Conservation (phyloP, 2,113 vertebrate genomes). For the Hirundichthys speculiger region DNA sequence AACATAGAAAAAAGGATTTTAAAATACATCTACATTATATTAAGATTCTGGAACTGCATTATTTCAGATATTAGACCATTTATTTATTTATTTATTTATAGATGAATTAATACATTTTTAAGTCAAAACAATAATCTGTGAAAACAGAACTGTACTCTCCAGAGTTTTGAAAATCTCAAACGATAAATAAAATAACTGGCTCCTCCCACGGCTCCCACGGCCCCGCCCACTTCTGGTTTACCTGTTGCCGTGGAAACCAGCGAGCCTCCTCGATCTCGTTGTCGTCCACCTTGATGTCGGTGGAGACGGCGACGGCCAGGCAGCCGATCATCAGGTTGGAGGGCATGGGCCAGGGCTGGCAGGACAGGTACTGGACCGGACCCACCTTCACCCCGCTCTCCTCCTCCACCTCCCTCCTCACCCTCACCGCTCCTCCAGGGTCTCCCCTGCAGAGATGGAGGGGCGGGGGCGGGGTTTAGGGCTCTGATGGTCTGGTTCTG, state of each 20-base stretch:
- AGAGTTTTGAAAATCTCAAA: too few relatives aligned
- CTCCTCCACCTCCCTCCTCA: slow-evolving; percentile 92
- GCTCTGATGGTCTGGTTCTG: not conserved
- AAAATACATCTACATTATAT: too few relatives aligned
- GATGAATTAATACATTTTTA: too few relatives aligned
- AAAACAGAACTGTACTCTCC: too few relatives aligned
- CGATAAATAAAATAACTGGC: too few relatives aligned
- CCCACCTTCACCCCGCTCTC: slow-evolving; percentile 91
- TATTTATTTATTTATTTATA: too few relatives aligned
- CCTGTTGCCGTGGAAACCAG: slow-evolving; percentile 95
- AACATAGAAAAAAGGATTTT: too few relatives aligned
- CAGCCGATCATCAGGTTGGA: slow-evolving; percentile 97
- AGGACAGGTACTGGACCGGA: slow-evolving; percentile 89
- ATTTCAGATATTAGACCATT: too few relatives aligned
- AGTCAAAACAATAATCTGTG: too few relatives aligned
- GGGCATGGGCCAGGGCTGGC: slow-evolving; percentile 97
- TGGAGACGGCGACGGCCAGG: slow-evolving; percentile 87
- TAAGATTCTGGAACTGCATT: too few relatives aligned
- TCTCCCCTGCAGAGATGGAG: slow-evolving; percentile 81
- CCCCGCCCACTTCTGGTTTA: too few relatives aligned
- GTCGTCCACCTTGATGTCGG: slow-evolving; percentile 91
- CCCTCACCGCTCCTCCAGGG: slow-evolving; percentile 91
- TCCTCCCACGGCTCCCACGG: too few relatives aligned
- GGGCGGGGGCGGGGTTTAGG: not conserved
- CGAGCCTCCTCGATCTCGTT: slow-evolving; percentile 94